Evolutionary conservation across 2,797 vertebrate genomes (phyloP).

Genomic region (Poeciliopsis presidionis): DNA sequence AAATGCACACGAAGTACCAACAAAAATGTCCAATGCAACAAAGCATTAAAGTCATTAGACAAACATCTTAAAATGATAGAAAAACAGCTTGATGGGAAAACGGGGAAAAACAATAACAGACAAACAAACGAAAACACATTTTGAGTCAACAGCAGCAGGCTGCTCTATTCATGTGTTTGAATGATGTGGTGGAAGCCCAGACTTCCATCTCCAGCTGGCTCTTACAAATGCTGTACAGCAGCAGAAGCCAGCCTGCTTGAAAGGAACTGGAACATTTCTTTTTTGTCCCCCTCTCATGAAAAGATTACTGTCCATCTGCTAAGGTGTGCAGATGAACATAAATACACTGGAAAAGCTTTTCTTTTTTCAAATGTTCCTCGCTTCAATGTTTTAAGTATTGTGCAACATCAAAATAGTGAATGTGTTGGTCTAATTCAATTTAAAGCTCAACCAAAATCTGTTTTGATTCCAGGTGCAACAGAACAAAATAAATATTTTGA

Average conservation of each 20-base stretch:
- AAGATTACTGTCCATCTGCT: not conserved
- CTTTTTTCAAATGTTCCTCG: not conserved
- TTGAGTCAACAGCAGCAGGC: not conserved
- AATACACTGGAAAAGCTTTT: not conserved
- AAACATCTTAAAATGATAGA: not conserved
- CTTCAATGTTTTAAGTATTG: not conserved
- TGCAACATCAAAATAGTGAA: not conserved
- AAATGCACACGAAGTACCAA: not conserved
- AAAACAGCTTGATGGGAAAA: not conserved
- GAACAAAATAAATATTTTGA: not conserved
- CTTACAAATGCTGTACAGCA: not conserved
- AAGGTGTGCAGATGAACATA: not conserved
- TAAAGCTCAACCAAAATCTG: not conserved
- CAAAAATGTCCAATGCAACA: not conserved
- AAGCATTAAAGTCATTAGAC: not conserved
- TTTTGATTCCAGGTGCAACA: not conserved
- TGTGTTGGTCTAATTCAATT: not conserved
- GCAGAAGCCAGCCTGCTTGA: not conserved
- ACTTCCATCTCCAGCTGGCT: constrained; percentile 2
- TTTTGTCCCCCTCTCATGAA: not conserved
- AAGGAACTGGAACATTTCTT: not conserved
- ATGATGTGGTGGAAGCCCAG: not conserved
- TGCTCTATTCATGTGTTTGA: not conserved
- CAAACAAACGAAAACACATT: constrained; percentile 3
- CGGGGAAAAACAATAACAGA: not conserved